Conservation (phyloP, 1,140 invertebrate genomes). For the Atta colombica region DNA sequence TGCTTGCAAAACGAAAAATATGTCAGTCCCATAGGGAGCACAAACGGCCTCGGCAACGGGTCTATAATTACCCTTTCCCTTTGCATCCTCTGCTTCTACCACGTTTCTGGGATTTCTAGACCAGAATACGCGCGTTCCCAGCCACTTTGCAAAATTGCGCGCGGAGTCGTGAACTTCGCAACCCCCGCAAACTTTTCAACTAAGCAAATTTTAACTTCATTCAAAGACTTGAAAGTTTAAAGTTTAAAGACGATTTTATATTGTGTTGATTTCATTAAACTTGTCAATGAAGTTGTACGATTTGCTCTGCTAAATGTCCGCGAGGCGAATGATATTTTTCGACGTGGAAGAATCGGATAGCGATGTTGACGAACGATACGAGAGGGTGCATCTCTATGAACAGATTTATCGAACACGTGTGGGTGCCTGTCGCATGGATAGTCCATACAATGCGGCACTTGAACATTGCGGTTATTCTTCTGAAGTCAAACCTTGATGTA, state of each 20-base stretch:
- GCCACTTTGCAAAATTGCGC: slow-evolving; percentile 34
- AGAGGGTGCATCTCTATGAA: slow-evolving; percentile 31
- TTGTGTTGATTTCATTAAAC: slow-evolving; percentile 30
- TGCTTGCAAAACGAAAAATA: slow-evolving; percentile 54
- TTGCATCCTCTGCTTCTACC: slow-evolving; percentile 60
- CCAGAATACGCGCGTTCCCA: slow-evolving; percentile 58
- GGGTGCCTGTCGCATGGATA: slow-evolving; percentile 49
- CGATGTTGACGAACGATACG: slow-evolving; percentile 46
- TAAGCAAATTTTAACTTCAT: slow-evolving; percentile 17
- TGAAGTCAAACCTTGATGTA: background rate
- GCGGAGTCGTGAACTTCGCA: slow-evolving; percentile 46
- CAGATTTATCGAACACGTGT: slow-evolving; percentile 29
- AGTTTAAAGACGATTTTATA: slow-evolving; percentile 10
- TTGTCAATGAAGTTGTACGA: background rate
- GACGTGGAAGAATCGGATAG: slow-evolving; percentile 42
- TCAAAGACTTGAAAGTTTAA: background rate
- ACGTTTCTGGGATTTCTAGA: slow-evolving; percentile 66
- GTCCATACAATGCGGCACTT: slow-evolving; percentile 66
- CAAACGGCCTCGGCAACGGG: slow-evolving; percentile 71
- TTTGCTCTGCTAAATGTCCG: background rate
- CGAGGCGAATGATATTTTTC: slow-evolving; percentile 22
- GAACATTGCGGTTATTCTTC: background rate
- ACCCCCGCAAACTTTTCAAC: background rate
- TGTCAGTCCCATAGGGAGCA: slow-evolving; percentile 42
- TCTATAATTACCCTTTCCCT: slow-evolving; percentile 78